These are phyloP conservation scores for Dryoscopus gambensis DNA, from an alignment of 2,113 vertebrate genomes.

Conservation along the genomic window DNA sequence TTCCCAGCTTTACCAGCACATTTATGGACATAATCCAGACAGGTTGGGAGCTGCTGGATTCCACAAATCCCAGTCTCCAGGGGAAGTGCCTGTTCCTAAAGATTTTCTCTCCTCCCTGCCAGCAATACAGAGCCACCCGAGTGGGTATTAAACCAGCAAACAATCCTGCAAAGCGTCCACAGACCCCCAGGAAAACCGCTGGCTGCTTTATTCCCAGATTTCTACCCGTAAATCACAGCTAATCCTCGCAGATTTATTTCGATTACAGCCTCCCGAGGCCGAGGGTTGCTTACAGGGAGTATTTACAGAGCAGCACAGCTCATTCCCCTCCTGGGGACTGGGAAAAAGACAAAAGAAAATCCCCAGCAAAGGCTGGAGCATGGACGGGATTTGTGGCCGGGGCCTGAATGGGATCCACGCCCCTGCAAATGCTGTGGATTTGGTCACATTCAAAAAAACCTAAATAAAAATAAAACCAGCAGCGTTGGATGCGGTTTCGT, in stretches of 20 bases:
- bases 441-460: not conserved
- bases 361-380: not conserved
- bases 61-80: not conserved
- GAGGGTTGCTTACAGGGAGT: not conserved
- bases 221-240: not conserved
- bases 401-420: not conserved
- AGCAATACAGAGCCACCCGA: not conserved
- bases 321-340: not conserved
- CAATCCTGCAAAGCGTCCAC: not conserved
- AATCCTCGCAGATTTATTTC: not conserved
- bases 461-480: not conserved
- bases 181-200: not conserved
- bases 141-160: not conserved
- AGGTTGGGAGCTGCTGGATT: not conserved
- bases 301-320: not conserved
- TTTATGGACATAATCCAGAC: accelerated
- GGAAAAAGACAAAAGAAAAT: not conserved
- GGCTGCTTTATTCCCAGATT: not conserved
- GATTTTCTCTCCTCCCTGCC: not conserved
- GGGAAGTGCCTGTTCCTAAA: not conserved
- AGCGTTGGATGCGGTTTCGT: not conserved
- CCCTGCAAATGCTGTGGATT: not conserved
- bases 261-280: not conserved
- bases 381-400: not conserved
- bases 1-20: not conserved